Evolutionary conservation across 1,140 invertebrate species (phyloP), one percentile per base, ranked within the genome.

Genomic region (Cyclargus thomasi): DNA sequence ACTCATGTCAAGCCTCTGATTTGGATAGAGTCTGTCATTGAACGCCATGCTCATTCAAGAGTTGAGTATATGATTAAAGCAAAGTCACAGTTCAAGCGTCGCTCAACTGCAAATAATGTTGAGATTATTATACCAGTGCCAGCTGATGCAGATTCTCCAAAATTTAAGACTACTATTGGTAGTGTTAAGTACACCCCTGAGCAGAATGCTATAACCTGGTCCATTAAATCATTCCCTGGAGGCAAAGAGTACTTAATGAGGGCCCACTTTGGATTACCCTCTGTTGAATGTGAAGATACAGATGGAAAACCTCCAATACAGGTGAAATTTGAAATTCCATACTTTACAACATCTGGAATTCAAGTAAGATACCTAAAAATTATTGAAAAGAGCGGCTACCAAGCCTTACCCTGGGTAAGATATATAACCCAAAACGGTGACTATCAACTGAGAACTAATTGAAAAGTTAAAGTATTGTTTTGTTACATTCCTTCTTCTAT

Each of bases 51-150:
- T 22, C 98, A 99, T 89, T 99, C 97, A 70, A 92, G 99, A 65
- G 98, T 99, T 0, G 99, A 99, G 82, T 99, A 98, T 85, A 99
- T 99, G 98, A 98, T 99, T 17, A 99, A 99, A 91, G 99, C 99
- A 0, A 99, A 99, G 88, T 99, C 98, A 62, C 99, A 99, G 90
- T 99, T 99, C 83, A 99, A 99, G 89, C 92, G 98, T 47, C 92
- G 98, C 55, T 99, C 98, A 0, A 99, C 98, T 2, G 99, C 99
- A 0, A 99, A 99, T 85, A 99, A 99, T 91, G 99, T 99, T 11
- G 98, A 99, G 91, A 99, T 99, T 67, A 95, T 99, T 10, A 99
- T 99, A 80, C 99, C 99, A 2, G 99, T 99, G 11, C 99, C 99
- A 17, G 95, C 95, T 62, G 99, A 99, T 92, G 99, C 98, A 0